Evolutionary conservation across 2,888 invertebrate species (phyloP).

Genomic region (Nymphalis polychloros): DNA sequence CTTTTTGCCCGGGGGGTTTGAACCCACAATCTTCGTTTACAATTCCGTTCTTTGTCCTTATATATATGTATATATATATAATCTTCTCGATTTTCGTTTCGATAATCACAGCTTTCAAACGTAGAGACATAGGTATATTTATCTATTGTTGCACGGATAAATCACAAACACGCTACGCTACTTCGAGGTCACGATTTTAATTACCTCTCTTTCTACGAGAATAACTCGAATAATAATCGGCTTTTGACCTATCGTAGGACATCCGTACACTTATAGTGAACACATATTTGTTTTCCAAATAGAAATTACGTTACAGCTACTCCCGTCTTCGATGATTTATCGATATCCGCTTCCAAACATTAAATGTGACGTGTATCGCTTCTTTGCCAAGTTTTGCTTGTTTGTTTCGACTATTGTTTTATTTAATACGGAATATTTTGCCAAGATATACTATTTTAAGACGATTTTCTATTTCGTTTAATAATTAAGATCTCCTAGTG

Average conservation of each 20-base stretch:
- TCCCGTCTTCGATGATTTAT: conserved; percentile 27
- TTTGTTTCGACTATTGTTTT: conserved; percentile 28
- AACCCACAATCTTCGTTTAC: too few species aligned
- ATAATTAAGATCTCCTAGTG: background rate
- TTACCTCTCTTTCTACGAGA: conserved; percentile 33
- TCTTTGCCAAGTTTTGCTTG: conserved; percentile 32
- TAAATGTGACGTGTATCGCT: conserved; percentile 19
- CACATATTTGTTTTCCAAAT: conserved; percentile 16
- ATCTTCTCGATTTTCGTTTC: conserved; percentile 3
- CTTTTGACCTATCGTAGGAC: conserved; percentile 31
- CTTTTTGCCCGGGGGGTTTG: too few species aligned
- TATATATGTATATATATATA: background rate
- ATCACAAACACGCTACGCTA: background rate
- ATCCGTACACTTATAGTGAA: background rate
- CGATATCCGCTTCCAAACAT: conserved; percentile 21
- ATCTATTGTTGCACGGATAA: background rate
- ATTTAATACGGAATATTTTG: conserved; percentile 16
- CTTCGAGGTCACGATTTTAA: conserved; percentile 33
- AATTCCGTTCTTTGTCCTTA: background rate
- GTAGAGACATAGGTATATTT: background rate
- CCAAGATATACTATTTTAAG: conserved; percentile 24
- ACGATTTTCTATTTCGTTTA: background rate
- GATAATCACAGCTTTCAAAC: conserved; percentile 6
- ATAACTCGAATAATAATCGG: conserved; percentile 31
- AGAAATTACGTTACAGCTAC: conserved; percentile 5